A percentile compares a stretch with the other conserved stretches of the same genome.
phyloP scores from a whole-genome alignment of 2,797 vertebrate species.

The Ctenochaetus hawaiiensis region DNA sequence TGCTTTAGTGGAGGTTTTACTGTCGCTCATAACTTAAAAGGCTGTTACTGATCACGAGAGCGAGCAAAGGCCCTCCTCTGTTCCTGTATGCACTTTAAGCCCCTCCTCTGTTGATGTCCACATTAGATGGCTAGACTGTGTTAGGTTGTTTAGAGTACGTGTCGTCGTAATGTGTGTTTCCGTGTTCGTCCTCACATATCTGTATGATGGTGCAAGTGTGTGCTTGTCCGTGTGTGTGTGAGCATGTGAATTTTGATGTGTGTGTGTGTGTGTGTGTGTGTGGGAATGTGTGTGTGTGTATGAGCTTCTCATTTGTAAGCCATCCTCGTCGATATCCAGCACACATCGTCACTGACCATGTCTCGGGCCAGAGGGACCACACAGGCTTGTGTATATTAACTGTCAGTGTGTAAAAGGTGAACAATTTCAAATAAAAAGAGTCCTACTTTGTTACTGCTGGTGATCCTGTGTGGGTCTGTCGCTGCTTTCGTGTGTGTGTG shows the following conservation, averaged over 20 bases:
- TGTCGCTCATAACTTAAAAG: slow-evolving; percentile 62
- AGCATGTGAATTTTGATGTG: slow-evolving; percentile 11
- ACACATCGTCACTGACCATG: slow-evolving; percentile 76
- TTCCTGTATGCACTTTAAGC: slow-evolving; percentile 87
- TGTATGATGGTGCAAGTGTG: slow-evolving; percentile 21
- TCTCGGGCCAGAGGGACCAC: slow-evolving; percentile 87
- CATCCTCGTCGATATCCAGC: slow-evolving; percentile 86
- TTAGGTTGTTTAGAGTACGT: slow-evolving; percentile 87
- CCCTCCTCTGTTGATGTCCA: slow-evolving; percentile 83
- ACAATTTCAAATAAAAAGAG: slow-evolving; percentile 88
- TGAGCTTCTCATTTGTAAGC: slow-evolving; percentile 78
- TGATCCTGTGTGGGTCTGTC: slow-evolving; percentile 8
- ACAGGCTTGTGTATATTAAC: slow-evolving; percentile 90
- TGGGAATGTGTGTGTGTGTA: slow-evolving; percentile 26
- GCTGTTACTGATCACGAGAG: slow-evolving; percentile 61
- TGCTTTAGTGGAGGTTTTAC: slow-evolving; percentile 66
- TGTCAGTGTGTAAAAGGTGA: slow-evolving; percentile 88
- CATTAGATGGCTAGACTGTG: slow-evolving; percentile 90
- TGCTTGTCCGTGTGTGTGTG: slow-evolving; percentile 29
- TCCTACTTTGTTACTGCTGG: slow-evolving; percentile 85
- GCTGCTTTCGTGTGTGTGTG: too few relatives aligned
- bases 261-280: slow-evolving; percentile 21
- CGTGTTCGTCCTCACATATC: slow-evolving; percentile 63
- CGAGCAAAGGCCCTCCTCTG: slow-evolving; percentile 66
- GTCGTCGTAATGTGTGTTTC: slow-evolving; percentile 80